Evolutionary conservation across 2,888 invertebrate genomes (phyloP), one percentile per base, ranked within the genome.

Genomic region (Trachelus troglodyta): DNA sequence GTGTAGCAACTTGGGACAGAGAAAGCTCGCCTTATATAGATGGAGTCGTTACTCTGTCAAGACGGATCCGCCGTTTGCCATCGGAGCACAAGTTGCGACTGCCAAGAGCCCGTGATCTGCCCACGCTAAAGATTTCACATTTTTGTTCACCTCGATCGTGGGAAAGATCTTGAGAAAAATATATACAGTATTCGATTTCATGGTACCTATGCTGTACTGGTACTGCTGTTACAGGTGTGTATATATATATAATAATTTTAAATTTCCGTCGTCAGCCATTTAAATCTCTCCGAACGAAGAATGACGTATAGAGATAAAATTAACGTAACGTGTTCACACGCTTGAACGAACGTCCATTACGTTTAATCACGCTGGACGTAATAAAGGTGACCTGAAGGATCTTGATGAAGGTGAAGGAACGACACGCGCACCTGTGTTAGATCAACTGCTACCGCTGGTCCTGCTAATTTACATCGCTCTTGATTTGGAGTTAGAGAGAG

Each of bases 351-450:
- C 82, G 80, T 79, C 81, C 82, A 81, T 83, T 82, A 83, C 81
- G 83, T 77, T 84, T 84, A 85, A 84, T 87, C 84, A 80, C 74
- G 79, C 79, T 79, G 81, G 85, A 86, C 85, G 79, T 84, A 84
- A 87, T 85, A 83, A 85, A 82, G 81, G 78, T 40, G 73, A 79
- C 76, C 79, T 79, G 81, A 76, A 82, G 56, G 56, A 23, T 56
- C 56, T 56, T 6, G 56, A 56, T 56, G 9, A 23, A 56, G 56
- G 56, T 23, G 56, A 56, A 56, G 56, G 56, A 56, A 56, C 56
- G 56, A 56, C 23, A 56, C 23, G 56, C 9, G 56, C 56, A 56
- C 56, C 56, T 56, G 56, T 23, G 23, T 56, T 23, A 56, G 23
- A 23, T 40, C 15, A 15, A 23, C 6, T 40, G 40, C 40, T 40